A percentile compares a stretch with the other conserved stretches of the same genome.
Evolutionary conservation across 1,140 invertebrate species (phyloP).

Genomic region (Diprion similis): DNA sequence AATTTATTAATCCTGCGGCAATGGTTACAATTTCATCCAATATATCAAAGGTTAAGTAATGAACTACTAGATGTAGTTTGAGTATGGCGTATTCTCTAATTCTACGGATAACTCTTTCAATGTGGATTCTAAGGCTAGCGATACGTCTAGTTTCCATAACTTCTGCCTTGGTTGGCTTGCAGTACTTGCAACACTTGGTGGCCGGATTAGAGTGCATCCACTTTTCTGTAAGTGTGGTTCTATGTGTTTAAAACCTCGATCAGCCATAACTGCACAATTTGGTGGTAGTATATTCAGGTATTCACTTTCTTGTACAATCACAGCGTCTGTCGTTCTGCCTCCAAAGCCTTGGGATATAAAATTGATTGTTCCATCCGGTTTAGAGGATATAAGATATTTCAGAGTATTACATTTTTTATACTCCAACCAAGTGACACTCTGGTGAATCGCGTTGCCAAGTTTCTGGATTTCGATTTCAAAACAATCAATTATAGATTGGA

Average conservation of each 20-base stretch:
- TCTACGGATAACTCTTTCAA: constrained; percentile 47
- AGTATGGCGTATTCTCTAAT: constrained; percentile 52
- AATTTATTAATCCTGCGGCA: constrained; percentile 42
- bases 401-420: constrained; percentile 55
- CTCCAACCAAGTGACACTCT: constrained; percentile 53
- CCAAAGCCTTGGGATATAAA: constrained; percentile 54
- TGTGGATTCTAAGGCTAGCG: too few relatives aligned
- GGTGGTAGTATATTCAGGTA: constrained; percentile 40
- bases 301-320: constrained; percentile 45
- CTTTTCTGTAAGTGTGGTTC: constrained; percentile 32
- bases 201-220: constrained; percentile 44
- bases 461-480: constrained; percentile 53
- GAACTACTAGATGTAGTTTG: constrained; percentile 46
- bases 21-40: constrained; percentile 43
- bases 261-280: constrained; percentile 44
- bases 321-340: constrained; percentile 47
- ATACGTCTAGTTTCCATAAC: constrained; percentile 25
- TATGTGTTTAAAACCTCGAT: constrained; percentile 53
- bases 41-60: constrained; percentile 37
- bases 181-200: constrained; percentile 45
- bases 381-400: constrained; percentile 55
- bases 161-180: constrained; percentile 41
- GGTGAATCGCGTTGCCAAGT: constrained; percentile 44
- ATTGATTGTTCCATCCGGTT: constrained; percentile 54
- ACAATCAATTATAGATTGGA: constrained; percentile 46